Evolutionary conservation across 2,797 vertebrate species (phyloP), one percentile per base, ranked within the genome.

Genomic region (Orestias chungarensis): DNA sequence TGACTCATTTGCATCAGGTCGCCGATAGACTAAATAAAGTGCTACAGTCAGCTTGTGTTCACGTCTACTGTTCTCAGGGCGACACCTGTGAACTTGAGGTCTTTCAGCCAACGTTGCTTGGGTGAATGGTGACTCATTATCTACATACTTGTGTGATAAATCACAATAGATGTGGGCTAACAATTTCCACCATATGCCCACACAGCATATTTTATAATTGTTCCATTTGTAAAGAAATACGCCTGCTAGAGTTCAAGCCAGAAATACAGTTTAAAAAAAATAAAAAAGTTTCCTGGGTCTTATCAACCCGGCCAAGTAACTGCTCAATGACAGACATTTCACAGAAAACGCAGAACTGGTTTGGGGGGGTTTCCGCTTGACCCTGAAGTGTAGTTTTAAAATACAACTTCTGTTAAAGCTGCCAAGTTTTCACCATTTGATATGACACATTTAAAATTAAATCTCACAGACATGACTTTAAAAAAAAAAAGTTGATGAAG

Each of bases 11-110:
- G 3, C 42, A 33, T 25, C 9, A 35, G 14, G 20, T 71, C 46
- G 31, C 27, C 46, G 14, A 33, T 46, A 42, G 11, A 2, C 67
- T 15, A 76, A 64, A 54, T 86, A 83, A 90, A 87, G 83, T 89
- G 78, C 73, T 52, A 49, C 71, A 78, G 68, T 49, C 31, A 23
- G 4, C 23, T 17, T 54, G 33, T 64, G 46, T 15, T 14, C 25
- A 3, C 9, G n/a, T 27, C 59, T 1, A 49, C 31, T 27, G 9
- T 11, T 70, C 4, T 71, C 6, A 31, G 65, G 15, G 5, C 44
- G 1, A 31, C 59, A 62, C 59, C 47, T 62, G 18, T 75, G 64
- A 73, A 42, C 72, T 57, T 76, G 70, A 69, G 65, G 72, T 31
- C 27, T 29, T 6, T 27, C 20, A 55, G 52, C 52, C 12, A 17